Percentiles rank a stretch among this genome's conserved stretches.
These are phyloP conservation scores for Litoditis marina DNA, from an alignment of 2,888 invertebrate species.

Conservation along the genomic window DNA sequence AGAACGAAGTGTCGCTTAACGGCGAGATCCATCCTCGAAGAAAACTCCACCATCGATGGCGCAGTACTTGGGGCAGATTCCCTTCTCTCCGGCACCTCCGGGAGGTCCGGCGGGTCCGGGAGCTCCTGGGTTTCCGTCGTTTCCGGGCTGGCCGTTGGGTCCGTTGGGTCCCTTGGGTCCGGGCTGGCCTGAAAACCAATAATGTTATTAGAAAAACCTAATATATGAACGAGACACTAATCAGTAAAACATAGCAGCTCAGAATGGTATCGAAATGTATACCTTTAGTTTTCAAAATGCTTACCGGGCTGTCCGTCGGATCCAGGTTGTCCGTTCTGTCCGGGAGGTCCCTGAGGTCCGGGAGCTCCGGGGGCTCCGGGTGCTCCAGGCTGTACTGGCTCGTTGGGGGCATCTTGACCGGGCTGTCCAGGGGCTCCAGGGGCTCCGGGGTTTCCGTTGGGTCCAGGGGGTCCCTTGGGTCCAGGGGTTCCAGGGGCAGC, in stretches of 20 bases:
- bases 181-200: slow-evolving; percentile 13
- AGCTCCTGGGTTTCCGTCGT: slow-evolving; percentile 42
- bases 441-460: slow-evolving; percentile 46
- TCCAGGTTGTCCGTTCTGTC: slow-evolving; percentile 44
- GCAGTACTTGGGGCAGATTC: slow-evolving; percentile 51
- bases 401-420: slow-evolving; percentile 46
- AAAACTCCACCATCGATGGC: slow-evolving; percentile 54
- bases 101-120: slow-evolving; percentile 33
- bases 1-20: too few relatives aligned
- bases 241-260: too few relatives aligned
- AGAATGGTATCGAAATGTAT: too few relatives aligned
- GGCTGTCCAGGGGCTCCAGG: slow-evolving; percentile 52
- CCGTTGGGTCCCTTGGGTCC: slow-evolving; percentile 49
- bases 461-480: slow-evolving; percentile 45
- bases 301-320: slow-evolving; percentile 41
- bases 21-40: slow-evolving; percentile 59
- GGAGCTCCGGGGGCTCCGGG: slow-evolving; percentile 48
- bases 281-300: too few relatives aligned
- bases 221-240: too few relatives aligned
- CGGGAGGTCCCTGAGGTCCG: slow-evolving; percentile 51
- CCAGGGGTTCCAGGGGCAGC: slow-evolving; percentile 49
- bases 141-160: slow-evolving; percentile 38
- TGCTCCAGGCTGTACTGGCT: slow-evolving; percentile 47
- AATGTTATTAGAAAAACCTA: too few relatives aligned
- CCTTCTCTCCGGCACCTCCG: slow-evolving; percentile 42